A percentile compares a stretch with the other conserved stretches of the same genome.
phyloP scores from a whole-genome alignment of 2,797 vertebrate species.

The Sphenodon punctatus region DNA sequence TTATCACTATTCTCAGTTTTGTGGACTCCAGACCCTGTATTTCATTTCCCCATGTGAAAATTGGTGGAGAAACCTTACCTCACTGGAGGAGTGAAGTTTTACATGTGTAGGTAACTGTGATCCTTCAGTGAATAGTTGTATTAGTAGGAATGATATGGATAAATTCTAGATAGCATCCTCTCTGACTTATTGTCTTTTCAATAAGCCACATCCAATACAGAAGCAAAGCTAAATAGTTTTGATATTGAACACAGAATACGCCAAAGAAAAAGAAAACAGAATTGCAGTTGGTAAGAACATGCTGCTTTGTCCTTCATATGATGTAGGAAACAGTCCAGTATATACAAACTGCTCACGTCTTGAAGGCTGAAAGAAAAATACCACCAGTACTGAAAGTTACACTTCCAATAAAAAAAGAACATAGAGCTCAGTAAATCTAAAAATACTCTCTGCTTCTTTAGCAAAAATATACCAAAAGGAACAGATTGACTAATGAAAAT shows the following conservation, averaged over 20 bases:
- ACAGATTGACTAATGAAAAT: background rate
- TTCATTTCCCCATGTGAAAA: background rate
- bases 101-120: background rate
- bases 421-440: constrained; percentile 57
- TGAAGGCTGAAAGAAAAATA: constrained; percentile 30
- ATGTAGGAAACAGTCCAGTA: constrained; percentile 4
- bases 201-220: background rate
- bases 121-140: background rate
- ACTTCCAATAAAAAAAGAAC: constrained; percentile 51
- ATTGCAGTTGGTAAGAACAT: constrained; percentile 3
- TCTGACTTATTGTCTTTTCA: too few relatives aligned
- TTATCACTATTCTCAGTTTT: background rate
- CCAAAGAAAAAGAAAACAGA: constrained; percentile 13
- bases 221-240: background rate
- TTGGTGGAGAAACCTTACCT: background rate
- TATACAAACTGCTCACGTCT: background rate
- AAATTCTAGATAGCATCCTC: background rate
- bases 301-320: background rate
- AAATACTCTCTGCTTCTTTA: constrained; percentile 48
- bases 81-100: background rate
- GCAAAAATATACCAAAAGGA: constrained; percentile 40
- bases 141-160: background rate
- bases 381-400: constrained; percentile 11
- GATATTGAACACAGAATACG: background rate
- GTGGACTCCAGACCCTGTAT: background rate